Evolutionary conservation across 2,888 invertebrate species (phyloP), one percentile per base, ranked within the genome.

Genomic region (Acanthococcus lagerstroemiae): DNA sequence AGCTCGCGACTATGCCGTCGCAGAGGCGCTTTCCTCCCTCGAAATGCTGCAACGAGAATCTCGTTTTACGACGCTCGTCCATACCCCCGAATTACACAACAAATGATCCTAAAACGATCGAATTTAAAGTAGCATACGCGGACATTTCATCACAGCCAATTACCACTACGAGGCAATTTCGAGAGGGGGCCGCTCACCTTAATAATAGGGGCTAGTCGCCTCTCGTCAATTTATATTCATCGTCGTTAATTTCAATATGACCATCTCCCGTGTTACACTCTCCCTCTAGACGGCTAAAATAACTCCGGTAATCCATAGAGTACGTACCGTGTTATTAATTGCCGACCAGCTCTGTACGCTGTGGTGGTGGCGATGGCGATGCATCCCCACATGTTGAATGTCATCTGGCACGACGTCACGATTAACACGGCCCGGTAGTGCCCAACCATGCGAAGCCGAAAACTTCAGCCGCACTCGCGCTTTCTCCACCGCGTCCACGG

Each of bases 201-300:
- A 58, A 58, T 57, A 58, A 58, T 58, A 58, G 58, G 58, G 58
- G 58, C 58, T 58, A 26, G 58, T 58, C 17, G 19, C 17, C 50
- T 25, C 15, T 24, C 58, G 48, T 58, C 58, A 58, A 58, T 58
- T 58, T 58, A 58, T 58, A 58, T 58, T 58, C 58, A 58, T 58
- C 58, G 58, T 58, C 58, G 58, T 58, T 58, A 58, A 58, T 58
- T 58, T 58, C 58, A 58, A 58, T 58, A 58, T n/a, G 58, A 45
- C 58, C 58, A 58, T 44, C 26, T 58, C 12, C 19, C 50, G n/a
- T 50, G 21, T 50, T n/a, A 21, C n/a, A n/a, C 50, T 50, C 21
- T 50, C 19, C 19, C 19, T 50, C 21, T 50, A 9, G 17, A 12
- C n/a, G 12, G 17, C 21, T 50, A 12, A 19, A 27, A 57, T 24